A percentile compares a stretch with the other conserved stretches of the same genome.
Evolutionary conservation across 2,888 invertebrate genomes (phyloP).

Genomic region (Himalopsyche anomala): DNA sequence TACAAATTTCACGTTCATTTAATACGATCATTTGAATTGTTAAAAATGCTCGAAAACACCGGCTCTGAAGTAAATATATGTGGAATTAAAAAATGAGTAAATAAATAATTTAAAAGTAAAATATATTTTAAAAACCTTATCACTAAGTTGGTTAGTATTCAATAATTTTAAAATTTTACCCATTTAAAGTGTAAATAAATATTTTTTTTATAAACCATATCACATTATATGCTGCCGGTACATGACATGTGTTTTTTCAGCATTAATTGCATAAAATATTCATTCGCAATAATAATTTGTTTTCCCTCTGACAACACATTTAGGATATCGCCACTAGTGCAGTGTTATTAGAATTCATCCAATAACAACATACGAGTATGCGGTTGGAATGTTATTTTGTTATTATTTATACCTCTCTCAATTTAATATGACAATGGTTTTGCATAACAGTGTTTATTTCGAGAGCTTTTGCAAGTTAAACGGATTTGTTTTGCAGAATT

Average conservation of each 20-base stretch:
- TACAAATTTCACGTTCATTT: too few relatives aligned
- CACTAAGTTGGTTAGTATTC: too few relatives aligned
- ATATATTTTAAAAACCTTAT: too few relatives aligned
- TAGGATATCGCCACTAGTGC: slow-evolving; percentile 6
- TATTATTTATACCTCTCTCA: slow-evolving; percentile 31
- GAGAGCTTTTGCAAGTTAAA: slow-evolving; percentile 12
- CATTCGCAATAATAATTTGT: not conserved
- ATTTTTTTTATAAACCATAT: too few relatives aligned
- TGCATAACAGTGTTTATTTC: slow-evolving; percentile 10
- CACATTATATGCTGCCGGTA: too few relatives aligned
- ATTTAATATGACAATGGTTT: slow-evolving; percentile 28
- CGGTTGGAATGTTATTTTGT: slow-evolving; percentile 22
- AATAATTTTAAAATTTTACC: too few relatives aligned
- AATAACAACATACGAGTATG: not conserved
- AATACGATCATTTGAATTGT: too few relatives aligned
- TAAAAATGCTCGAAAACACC: too few relatives aligned
- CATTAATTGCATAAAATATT: slow-evolving; percentile 18
- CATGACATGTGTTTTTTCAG: not conserved
- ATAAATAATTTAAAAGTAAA: too few relatives aligned
- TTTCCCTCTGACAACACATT: not conserved
- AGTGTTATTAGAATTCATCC: slow-evolving; percentile 39
- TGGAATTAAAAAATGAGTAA: too few relatives aligned
- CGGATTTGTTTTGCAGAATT: not conserved
- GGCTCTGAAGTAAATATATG: too few relatives aligned
- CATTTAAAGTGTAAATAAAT: too few relatives aligned